Percentiles rank a stretch among this genome's conserved stretches.
Conservation (phyloP, 2,888 invertebrate species). For the Xylocampa areola region DNA sequence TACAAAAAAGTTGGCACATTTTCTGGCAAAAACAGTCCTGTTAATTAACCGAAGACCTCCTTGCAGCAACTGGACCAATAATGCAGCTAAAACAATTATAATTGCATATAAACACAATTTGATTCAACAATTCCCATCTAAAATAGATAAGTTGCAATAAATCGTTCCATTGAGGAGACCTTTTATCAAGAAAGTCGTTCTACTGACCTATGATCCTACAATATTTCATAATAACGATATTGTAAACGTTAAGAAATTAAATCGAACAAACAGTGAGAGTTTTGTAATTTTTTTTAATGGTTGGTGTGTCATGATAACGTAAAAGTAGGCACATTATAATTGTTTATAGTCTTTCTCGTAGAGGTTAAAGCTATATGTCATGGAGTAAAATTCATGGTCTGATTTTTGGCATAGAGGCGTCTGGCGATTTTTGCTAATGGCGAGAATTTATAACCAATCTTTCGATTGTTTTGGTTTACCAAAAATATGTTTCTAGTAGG, state of each 20-base stretch:
- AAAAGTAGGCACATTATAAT: background rate
- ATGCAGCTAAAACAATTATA: slow-evolving; percentile 7
- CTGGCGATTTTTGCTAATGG: too few species aligned
- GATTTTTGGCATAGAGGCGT: too few species aligned
- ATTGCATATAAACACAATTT: slow-evolving; percentile 24
- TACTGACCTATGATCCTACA: slow-evolving; percentile 54
- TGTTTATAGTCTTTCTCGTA: too few species aligned
- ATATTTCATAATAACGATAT: slow-evolving; percentile 62
- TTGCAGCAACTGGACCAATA: background rate
- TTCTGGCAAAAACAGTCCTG: too few species aligned
- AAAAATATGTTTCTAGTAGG: too few species aligned
- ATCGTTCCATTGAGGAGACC: slow-evolving; percentile 49
- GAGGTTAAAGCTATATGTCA: too few species aligned
- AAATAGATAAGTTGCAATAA: slow-evolving; percentile 56
- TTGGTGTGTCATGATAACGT: slow-evolving; percentile 22
- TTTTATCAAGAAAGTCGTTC: slow-evolving; percentile 68
- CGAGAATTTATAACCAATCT: too few species aligned
- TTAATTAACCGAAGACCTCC: background rate
- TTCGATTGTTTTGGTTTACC: too few species aligned
- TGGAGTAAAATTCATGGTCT: too few species aligned
- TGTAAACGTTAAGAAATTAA: slow-evolving; percentile 43
- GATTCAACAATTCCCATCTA: slow-evolving; percentile 34
- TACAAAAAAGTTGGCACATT: too few species aligned
- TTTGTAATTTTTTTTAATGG: slow-evolving; percentile 39
- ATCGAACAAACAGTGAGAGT: slow-evolving; percentile 41